Evolutionary conservation across 2,888 invertebrate species (phyloP), one percentile per base, ranked within the genome.

Genomic region (Physocephala rufipes): DNA sequence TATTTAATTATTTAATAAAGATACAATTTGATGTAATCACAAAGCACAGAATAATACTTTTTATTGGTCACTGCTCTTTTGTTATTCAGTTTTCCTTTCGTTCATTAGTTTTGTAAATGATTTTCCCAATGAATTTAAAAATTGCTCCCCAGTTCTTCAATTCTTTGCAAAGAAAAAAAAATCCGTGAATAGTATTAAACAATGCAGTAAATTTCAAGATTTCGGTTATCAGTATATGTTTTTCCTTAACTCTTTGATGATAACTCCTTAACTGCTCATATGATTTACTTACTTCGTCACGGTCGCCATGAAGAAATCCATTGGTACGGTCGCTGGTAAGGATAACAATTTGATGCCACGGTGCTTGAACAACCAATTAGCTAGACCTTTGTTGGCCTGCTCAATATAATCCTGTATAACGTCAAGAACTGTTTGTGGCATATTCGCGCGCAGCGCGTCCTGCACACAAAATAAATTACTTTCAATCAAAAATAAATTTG

Each of bases 391-490:
- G 87, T 97, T 97, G 0, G 96, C 95, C 0, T 95, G 91, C 83
- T 96, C 95, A 76, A 96, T 95, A 0, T 96, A 96, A 82, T 95
- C 94, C 88, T 97, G 96, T 85, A 97, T 94, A 81, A 95, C 92
- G 78, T 91, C 92, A 86, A 95, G 89, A 79, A 97, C 95, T 1
- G 94, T 93, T 82, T 96, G 95, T 13, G 97, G 97, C 77, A 97
- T 90, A 82, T 94, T 93, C 74, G 95, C 95, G 36, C 93, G 90
- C 74, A 95, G 88, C 16, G 96, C 95, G 87, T 95, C 95, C 94
- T 95, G 63, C 13, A 45, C n/a, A 12, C 7, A n/a, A 66, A 82
- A 72, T 82, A 83, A 75, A 61, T 73, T 19, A 43, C 36, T 61
- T 30, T 58, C 3, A 61, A 43, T 67, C 43, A 67, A 43, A 28